phyloP scores from a whole-genome alignment of 2,888 invertebrate genomes.

The Yponomeuta plumbellus region DNA sequence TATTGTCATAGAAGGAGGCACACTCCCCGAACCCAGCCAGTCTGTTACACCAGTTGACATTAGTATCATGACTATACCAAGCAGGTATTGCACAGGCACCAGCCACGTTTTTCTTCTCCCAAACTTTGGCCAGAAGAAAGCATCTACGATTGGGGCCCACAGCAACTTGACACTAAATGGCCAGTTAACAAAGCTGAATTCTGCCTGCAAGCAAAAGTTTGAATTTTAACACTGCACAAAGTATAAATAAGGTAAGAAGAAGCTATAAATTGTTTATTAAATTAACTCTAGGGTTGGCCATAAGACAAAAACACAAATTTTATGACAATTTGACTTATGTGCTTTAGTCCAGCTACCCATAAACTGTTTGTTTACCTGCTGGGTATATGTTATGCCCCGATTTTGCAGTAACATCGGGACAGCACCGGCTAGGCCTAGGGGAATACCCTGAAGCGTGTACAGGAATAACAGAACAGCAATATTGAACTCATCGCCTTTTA shows the following conservation, averaged over 20 bases:
- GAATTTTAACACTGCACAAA: constrained; percentile 4
- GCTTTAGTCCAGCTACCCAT: too few species aligned
- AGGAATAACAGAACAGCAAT: constrained; percentile 92
- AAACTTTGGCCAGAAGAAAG: constrained; percentile 87
- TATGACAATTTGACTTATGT: too few species aligned
- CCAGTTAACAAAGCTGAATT: constrained; percentile 96
- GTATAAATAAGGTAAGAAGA: background rate
- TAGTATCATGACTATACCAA: constrained; percentile 92
- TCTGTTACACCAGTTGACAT: constrained; percentile 84
- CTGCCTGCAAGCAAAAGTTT: constrained; percentile 77
- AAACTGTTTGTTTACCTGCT: constrained; percentile 79
- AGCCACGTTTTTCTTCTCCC: constrained; percentile 97
- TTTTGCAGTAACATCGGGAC: constrained; percentile 97
- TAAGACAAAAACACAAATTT: too few species aligned
- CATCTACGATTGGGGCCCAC: constrained; percentile 99
- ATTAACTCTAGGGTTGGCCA: too few species aligned
- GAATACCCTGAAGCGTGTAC: constrained; percentile 96
- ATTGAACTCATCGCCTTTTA: constrained; percentile 86
- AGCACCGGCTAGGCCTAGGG: constrained; percentile 94
- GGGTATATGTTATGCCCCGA: constrained; percentile 93
- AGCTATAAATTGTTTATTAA: too few species aligned
- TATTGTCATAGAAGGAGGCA: constrained; percentile 82
- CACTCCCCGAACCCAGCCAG: constrained; percentile 83
- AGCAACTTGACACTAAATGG: constrained; percentile 94
- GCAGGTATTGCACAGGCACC: constrained; percentile 94